Percentiles rank a stretch among this genome's conserved stretches.
phyloP scores from a whole-genome alignment of 2,888 invertebrate species.

The Cistogaster globosa region DNA sequence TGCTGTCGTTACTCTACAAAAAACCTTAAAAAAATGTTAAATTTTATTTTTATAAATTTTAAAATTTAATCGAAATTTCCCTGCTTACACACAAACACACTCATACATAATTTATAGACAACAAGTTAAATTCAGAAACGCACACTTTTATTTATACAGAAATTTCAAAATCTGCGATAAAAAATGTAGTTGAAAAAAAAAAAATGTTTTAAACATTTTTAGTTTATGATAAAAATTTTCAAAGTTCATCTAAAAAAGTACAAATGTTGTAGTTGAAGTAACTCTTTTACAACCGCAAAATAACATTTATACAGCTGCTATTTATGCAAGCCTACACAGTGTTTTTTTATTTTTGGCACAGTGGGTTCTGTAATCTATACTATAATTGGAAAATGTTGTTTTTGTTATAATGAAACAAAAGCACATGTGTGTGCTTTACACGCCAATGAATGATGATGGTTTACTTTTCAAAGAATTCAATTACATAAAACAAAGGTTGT shows the following conservation, averaged over 20 bases:
- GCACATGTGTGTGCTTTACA: too few relatives aligned
- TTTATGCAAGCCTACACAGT: conserved; percentile 28
- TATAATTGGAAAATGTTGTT: too few relatives aligned
- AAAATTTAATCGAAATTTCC: conserved; percentile 22
- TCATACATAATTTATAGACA: conserved; percentile 6
- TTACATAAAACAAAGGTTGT: too few relatives aligned
- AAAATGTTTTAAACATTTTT: conserved; percentile 11
- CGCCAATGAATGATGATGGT: too few relatives aligned
- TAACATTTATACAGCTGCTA: conserved; percentile 67
- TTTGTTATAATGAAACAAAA: too few relatives aligned
- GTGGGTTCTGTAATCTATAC: neutral
- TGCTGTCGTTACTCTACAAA: neutral
- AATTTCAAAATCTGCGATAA: conserved; percentile 6
- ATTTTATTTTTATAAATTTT: neutral
- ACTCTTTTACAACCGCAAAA: conserved; percentile 60
- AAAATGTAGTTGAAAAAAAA: conserved; percentile 2
- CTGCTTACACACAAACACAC: neutral
- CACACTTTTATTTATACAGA: neutral
- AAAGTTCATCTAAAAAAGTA: conserved; percentile 37
- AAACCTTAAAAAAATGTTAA: conserved; percentile 6
- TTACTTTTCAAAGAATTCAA: too few relatives aligned
- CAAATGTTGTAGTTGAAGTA: conserved; percentile 42
- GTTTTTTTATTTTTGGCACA: conserved; percentile 17
- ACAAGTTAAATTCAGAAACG: conserved; percentile 23
- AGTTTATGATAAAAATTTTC: conserved; percentile 23